Base-by-base conservation (phyloP, 2,797 vertebrate genomes). In the Xiphorhynchus erythropygius region DNA sequence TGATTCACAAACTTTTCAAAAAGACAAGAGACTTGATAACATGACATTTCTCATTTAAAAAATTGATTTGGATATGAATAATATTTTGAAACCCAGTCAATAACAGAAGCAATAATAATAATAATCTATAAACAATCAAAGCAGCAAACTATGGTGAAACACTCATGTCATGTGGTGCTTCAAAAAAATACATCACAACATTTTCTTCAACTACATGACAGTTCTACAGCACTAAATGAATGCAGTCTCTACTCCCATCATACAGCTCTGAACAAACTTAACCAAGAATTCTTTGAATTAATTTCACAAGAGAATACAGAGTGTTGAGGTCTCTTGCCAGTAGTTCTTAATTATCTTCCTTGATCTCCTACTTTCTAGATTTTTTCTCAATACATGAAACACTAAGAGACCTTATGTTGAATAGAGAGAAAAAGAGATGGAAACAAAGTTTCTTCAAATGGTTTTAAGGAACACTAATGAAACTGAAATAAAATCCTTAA, bases 161-260 rank as follows among this genome's bases (percentile, higher is more conserved):
- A 22, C 0, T 57, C 30, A 4, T 11, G 1, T 41, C 1, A 2
- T 14, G 11, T 25, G 7, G 4, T 56, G 7, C 8, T 78, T 91
- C 32, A 18, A 57, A 69, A 59, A 64, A 68, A 13, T 18, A 16
- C 2, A 1, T n/a, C 39, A n/a, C 15, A 14, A 6, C 25, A 23
- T 62, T 84, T 77, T 52, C 42, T 87, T 76, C 33, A 33, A 42
- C 37, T 47, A 19, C 18, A 50, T 9, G 71, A 24, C 32, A 79
- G 9, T 30, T 46, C 18, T 67, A 55, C 30, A 67, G 30, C 8
- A 15, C 14, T n/a, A 50, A 37, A 70, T 50, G 13, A 70, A 85
- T 18, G 2, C 8, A 70, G 10, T 28, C 5, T 28, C 25, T 67
- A 32, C 7, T 57, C 7, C 13, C 18, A 70, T 4, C 8, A 28